These are phyloP conservation scores for Pangasius djambal DNA, from an alignment of 2,797 vertebrate genomes.

Conservation along the genomic window DNA sequence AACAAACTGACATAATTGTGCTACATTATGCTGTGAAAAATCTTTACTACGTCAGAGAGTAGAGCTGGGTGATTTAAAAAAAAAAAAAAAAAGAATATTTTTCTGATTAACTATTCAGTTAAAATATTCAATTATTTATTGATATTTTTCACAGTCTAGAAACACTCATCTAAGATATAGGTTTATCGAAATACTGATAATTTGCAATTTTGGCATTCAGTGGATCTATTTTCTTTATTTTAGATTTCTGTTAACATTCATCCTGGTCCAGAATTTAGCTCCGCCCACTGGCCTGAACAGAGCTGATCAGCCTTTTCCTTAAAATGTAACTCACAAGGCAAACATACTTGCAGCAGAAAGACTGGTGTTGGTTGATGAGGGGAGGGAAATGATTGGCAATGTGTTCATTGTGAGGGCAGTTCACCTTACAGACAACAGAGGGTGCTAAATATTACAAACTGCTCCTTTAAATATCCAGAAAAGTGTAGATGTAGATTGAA, in stretches of 20 bases:
- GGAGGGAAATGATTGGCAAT: neutral
- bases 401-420: neutral
- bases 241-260: neutral
- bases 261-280: neutral
- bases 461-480: neutral
- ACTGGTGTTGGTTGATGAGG: neutral
- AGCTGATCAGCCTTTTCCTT: neutral
- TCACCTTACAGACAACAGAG: neutral
- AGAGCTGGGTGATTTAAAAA: slow-evolving; percentile 1
- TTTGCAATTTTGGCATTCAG: neutral
- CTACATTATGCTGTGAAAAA: neutral
- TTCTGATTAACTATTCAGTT: neutral
- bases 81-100: neutral
- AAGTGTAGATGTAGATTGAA: neutral
- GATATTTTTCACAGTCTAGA: neutral
- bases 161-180: neutral
- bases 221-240: neutral
- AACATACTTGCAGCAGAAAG: neutral
- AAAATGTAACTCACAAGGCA: neutral
- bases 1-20: neutral
- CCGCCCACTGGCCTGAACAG: neutral
- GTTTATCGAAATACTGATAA: neutral
- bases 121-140: neutral
- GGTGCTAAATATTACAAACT: neutral
- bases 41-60: neutral